Percentiles rank a stretch among this genome's conserved stretches.
Evolutionary conservation across 2,888 invertebrate species (phyloP).

Genomic region (Apotomis betuletana): DNA sequence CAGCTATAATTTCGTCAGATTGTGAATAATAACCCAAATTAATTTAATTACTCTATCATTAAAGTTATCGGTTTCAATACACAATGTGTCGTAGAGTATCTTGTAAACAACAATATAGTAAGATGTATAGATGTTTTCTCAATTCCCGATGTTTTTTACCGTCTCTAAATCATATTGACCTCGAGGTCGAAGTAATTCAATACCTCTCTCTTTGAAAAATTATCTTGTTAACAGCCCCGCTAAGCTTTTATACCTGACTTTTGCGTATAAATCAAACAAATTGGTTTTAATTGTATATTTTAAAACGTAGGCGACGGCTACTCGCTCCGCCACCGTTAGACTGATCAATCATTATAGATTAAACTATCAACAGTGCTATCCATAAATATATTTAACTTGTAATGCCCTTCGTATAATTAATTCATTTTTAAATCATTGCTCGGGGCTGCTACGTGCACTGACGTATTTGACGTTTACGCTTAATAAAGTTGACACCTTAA

Average conservation of each 20-base stretch:
- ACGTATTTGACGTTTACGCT: not conserved
- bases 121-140: slow-evolving; percentile 39
- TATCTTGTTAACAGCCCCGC: slow-evolving; percentile 42
- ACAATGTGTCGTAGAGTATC: slow-evolving; percentile 12
- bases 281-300: slow-evolving; percentile 36
- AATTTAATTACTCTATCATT: slow-evolving; percentile 22
- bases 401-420: slow-evolving; percentile 8
- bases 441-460: not conserved
- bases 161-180: slow-evolving; percentile 64
- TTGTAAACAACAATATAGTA: slow-evolving; percentile 29
- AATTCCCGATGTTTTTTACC: slow-evolving; percentile 40
- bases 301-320: slow-evolving; percentile 12
- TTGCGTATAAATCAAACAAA: slow-evolving; percentile 38
- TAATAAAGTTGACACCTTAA: no score
- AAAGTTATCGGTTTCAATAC: slow-evolving; percentile 13
- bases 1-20: slow-evolving; percentile 17
- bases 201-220: slow-evolving; percentile 53
- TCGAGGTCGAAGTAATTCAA: slow-evolving; percentile 60
- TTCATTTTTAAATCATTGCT: not conserved
- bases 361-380: slow-evolving; percentile 17
- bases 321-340: slow-evolving; percentile 13
- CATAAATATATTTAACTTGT: slow-evolving; percentile 18
- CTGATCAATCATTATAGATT: slow-evolving; percentile 28
- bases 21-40: slow-evolving; percentile 20
- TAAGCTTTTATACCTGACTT: slow-evolving; percentile 26